Conservation (phyloP, 53 echinoderm and acorn worm genomes). For the Echinarachnius parma region DNA sequence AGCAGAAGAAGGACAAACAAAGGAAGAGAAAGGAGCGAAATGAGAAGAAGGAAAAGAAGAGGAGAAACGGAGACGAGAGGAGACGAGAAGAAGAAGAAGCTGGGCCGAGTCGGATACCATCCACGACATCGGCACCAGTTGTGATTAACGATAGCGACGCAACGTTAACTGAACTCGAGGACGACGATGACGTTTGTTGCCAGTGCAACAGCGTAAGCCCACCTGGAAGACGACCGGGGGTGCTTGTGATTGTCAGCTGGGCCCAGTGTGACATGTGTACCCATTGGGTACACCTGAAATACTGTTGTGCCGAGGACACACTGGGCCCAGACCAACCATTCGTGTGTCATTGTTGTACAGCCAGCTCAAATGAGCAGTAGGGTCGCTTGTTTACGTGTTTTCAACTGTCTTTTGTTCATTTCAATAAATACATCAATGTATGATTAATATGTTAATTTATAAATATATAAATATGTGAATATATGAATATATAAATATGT, state of each 20-base stretch:
- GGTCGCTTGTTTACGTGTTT: background rate
- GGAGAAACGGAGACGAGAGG: no score
- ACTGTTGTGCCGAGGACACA: background rate
- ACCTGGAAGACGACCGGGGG: background rate
- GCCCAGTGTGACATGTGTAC: background rate
- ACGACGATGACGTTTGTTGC: no score
- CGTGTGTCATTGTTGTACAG: background rate
- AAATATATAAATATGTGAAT: background rate
- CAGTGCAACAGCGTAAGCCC: background rate
- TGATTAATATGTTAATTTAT: background rate
- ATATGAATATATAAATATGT: background rate
- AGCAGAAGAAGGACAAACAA: background rate
- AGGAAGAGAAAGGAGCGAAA: background rate
- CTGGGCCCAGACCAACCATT: background rate
- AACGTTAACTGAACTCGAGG: no score
- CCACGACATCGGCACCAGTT: no score
- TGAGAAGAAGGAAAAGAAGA: no score
- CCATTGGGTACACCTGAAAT: slow-evolving; percentile 9
- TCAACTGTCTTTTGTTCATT: background rate
- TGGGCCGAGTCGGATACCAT: no score
- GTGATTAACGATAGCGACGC: no score
- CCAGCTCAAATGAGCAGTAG: background rate
- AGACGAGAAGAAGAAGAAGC: no score
- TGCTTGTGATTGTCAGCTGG: no score
- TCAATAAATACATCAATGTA: background rate